phyloP scores from a whole-genome alignment of 2,113 vertebrate species.

The Gasterosteus nipponicus region DNA sequence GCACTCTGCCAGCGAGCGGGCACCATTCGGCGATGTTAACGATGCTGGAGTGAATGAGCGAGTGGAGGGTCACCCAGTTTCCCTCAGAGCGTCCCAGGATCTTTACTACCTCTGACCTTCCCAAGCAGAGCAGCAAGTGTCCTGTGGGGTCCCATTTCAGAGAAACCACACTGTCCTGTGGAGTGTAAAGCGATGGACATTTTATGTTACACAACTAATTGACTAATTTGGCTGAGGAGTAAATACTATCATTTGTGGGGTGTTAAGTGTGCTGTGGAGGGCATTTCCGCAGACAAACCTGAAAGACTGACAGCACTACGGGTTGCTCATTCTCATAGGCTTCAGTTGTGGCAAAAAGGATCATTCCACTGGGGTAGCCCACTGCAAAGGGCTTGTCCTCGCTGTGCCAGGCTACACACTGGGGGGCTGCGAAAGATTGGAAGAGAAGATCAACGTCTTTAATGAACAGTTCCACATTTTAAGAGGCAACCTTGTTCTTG shows the following conservation, averaged over 20 bases:
- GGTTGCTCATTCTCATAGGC: conserved; percentile 74
- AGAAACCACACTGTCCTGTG: conserved; percentile 77
- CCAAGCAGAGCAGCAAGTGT: conserved; percentile 80
- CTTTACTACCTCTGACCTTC: conserved; percentile 81
- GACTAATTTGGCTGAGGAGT: not conserved
- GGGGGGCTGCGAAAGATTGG: conserved; percentile 70
- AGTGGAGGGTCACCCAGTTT: conserved; percentile 80
- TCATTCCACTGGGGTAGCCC: conserved; percentile 82
- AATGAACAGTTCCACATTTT: not conserved
- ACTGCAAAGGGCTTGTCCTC: conserved; percentile 82
- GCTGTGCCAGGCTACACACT: conserved; percentile 84
- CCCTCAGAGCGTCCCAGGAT: conserved; percentile 74
- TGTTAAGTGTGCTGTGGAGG: not conserved
- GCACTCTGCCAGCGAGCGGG: conserved; percentile 75
- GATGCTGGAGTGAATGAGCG: conserved; percentile 75
- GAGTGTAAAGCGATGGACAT: not conserved
- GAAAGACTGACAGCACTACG: conserved; percentile 77
- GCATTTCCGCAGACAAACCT: conserved; percentile 67
- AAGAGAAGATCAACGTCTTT: not conserved
- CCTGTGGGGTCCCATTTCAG: conserved; percentile 85
- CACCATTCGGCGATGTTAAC: conserved; percentile 82
- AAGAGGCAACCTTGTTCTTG: not conserved
- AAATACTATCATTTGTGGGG: not conserved
- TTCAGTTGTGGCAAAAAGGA: conserved; percentile 76
- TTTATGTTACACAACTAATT: not conserved